Percentiles rank a stretch among this genome's conserved stretches.
Evolutionary conservation across 1,140 invertebrate species (phyloP).

Genomic region (Coboldia fuscipes): DNA sequence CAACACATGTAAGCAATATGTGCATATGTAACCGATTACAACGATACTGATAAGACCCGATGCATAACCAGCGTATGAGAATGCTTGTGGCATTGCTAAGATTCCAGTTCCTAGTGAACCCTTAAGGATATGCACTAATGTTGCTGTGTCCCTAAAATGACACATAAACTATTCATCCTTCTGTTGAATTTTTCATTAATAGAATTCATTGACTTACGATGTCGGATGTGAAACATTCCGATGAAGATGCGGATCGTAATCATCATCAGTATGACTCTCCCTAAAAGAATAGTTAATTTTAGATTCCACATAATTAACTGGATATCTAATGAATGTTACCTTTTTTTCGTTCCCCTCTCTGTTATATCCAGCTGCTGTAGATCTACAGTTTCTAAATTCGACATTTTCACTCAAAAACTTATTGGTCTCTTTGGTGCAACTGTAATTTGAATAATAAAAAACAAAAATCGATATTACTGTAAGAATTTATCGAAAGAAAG

Average conservation of each 20-base stretch:
- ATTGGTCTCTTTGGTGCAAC: too few species aligned
- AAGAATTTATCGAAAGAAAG: too few species aligned
- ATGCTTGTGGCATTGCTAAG: conserved; percentile 58
- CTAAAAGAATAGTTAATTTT: too few species aligned
- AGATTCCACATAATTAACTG: too few species aligned
- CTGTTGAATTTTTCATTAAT: not conserved
- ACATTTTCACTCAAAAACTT: too few species aligned
- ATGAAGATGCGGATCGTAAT: conserved; percentile 23
- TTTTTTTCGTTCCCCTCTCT: too few species aligned
- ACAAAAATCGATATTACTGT: too few species aligned
- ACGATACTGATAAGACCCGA: conserved; percentile 33
- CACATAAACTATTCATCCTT: not conserved
- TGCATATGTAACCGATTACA: conserved; percentile 32
- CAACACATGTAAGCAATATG: conserved; percentile 43
- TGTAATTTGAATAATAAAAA: too few species aligned
- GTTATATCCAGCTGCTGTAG: too few species aligned
- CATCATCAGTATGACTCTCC: too few species aligned
- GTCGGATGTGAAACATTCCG: conserved; percentile 19
- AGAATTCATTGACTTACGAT: conserved; percentile 13
- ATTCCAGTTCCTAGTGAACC: conserved; percentile 59
- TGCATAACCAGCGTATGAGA: conserved; percentile 43
- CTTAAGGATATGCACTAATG: conserved; percentile 43
- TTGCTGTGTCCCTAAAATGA: conserved; percentile 31
- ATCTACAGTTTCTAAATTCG: too few species aligned
- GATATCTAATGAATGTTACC: too few species aligned